Evolutionary conservation across 2,113 vertebrate genomes (phyloP).

Genomic region (Vulpes ferrilata): DNA sequence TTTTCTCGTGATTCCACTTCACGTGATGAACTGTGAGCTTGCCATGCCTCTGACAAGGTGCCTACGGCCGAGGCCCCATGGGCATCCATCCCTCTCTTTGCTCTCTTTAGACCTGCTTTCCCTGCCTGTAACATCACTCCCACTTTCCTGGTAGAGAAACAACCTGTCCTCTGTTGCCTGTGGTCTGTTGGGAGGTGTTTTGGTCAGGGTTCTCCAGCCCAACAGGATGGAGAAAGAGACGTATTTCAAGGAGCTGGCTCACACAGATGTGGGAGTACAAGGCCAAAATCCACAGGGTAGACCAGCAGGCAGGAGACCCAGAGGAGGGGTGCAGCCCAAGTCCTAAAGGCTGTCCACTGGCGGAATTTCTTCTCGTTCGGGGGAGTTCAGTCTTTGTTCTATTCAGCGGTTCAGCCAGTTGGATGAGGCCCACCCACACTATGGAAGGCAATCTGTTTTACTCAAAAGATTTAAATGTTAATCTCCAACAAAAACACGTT

Average conservation of each 20-base stretch:
- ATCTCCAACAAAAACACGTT: not conserved
- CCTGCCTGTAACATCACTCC: not conserved
- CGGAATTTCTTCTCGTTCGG: not conserved
- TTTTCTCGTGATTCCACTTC: not conserved
- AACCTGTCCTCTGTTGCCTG: no score
- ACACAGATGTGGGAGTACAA: rapidly evolving
- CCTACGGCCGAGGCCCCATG: rapidly evolving
- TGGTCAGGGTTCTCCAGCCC: not conserved
- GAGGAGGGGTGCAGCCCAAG: not conserved
- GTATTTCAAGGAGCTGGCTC: not conserved
- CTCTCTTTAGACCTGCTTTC: not conserved
- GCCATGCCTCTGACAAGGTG: rapidly evolving
- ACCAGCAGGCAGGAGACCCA: not conserved
- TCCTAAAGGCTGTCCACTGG: not conserved
- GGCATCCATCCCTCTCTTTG: rapidly evolving
- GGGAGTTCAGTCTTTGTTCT: not conserved
- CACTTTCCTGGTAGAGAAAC: not conserved
- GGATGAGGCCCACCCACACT: not conserved
- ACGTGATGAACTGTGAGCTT: rapidly evolving
- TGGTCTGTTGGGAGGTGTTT: not conserved
- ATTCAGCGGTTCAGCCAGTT: not conserved
- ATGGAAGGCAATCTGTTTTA: not conserved
- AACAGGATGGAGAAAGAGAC: not conserved
- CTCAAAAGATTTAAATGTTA: not conserved
- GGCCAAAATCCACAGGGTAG: not conserved